Evolutionary conservation across 2,888 invertebrate species (phyloP).

Genomic region (Nesidiocoris tenuis): DNA sequence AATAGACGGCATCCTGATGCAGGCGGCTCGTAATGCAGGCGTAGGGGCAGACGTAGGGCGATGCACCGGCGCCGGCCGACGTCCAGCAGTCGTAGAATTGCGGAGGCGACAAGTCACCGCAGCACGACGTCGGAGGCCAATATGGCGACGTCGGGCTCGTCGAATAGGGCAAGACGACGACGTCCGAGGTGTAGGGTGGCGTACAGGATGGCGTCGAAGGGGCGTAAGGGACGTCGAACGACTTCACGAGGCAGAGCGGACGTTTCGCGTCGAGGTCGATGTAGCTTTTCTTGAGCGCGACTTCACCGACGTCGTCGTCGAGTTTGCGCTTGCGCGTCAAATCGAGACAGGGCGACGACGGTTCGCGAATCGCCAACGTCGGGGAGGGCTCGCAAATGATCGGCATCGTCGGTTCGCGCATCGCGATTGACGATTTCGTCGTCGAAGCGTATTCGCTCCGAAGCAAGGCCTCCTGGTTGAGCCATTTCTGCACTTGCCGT

Average conservation of each 20-base stretch:
- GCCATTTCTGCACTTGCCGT: conserved; percentile 59
- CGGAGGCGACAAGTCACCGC: conserved; percentile 24
- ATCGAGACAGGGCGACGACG: conserved; percentile 50
- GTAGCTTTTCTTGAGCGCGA: conserved; percentile 34
- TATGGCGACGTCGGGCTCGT: conserved; percentile 20
- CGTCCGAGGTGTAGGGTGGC: conserved; percentile 44
- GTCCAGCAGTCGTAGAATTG: conserved; percentile 36
- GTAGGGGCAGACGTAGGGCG: conserved; percentile 39
- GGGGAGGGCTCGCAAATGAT: neutral
- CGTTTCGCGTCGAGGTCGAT: conserved; percentile 51
- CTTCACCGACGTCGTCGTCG: conserved; percentile 42
- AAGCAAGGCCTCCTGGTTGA: conserved; percentile 56
- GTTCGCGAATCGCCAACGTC: conserved; percentile 1
- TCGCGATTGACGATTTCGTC: neutral
- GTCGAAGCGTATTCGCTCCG: conserved; percentile 53
- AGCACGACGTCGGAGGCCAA: conserved; percentile 28
- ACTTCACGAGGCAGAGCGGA: conserved; percentile 56
- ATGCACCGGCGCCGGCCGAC: conserved; percentile 12
- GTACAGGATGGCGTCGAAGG: conserved; percentile 35
- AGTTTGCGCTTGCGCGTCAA: conserved; percentile 52
- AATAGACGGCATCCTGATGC: conserved; percentile 46
- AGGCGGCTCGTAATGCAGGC: conserved; percentile 47
- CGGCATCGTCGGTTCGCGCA: neutral
- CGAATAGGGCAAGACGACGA: conserved; percentile 29
- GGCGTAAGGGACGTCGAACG: conserved; percentile 49